A percentile compares a stretch with the other conserved stretches of the same genome.
phyloP scores from a whole-genome alignment of 2,797 vertebrate genomes.

The Furcifer pardalis region DNA sequence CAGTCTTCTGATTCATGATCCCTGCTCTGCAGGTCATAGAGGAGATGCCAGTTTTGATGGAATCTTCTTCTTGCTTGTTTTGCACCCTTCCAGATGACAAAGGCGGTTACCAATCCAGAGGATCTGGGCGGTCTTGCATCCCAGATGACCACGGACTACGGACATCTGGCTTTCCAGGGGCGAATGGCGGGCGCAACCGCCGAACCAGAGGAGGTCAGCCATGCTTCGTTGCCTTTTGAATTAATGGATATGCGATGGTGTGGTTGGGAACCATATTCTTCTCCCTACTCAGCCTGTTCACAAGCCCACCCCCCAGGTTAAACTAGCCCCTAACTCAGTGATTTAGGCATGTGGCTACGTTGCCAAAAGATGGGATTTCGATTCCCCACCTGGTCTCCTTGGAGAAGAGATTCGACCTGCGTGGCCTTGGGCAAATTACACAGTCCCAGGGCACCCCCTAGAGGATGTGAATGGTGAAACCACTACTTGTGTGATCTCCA shows the following conservation, averaged over 20 bases:
- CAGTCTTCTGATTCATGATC: too few species aligned
- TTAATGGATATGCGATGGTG: accelerated
- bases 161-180: conserved; percentile 94
- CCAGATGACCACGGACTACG: conserved; percentile 97
- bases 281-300: too few species aligned
- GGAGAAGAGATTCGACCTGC: too few species aligned
- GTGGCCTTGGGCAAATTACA: too few species aligned
- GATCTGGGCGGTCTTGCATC: conserved; percentile 96
- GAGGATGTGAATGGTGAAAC: too few species aligned
- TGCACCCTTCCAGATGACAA: conserved; percentile 91
- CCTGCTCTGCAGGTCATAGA: neutral
- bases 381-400: too few species aligned
- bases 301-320: neutral
- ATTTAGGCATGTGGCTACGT: neutral
- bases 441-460: too few species aligned
- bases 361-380: too few species aligned
- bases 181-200: conserved; percentile 94
- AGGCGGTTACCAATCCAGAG: conserved; percentile 97
- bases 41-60: conserved; percentile 35
- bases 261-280: neutral
- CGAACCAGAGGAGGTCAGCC: conserved; percentile 94
- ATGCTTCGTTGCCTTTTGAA: conserved; percentile 46
- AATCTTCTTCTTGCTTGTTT: conserved; percentile 67
- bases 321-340: neutral
- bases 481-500: too few species aligned